Evolutionary conservation across 1,140 invertebrate genomes (phyloP), one percentile per base, ranked within the genome.

Genomic region (Sycobia sp.): DNA sequence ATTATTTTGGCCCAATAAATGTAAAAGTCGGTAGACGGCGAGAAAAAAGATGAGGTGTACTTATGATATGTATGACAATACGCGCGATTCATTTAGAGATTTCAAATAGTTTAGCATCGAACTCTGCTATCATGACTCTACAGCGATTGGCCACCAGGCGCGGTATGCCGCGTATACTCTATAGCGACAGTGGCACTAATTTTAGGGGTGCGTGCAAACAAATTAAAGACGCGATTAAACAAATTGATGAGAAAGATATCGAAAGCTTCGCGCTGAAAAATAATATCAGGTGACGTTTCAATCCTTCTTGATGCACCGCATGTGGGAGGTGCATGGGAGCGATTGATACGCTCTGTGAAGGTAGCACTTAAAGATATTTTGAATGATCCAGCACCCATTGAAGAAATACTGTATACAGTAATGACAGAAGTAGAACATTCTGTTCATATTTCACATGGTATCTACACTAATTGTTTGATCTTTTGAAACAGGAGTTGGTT

Each of bases 1-100:
- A 44, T 34, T 59, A 59, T 46, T 59, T 49, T 20, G 56, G 56
- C 5, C 56, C 56, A 7, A 29, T 56, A 11, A 10, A 4, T 8
- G 54, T 56, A 3, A 56, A 56, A 32, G 11, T 29, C 1, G 39
- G 25, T 10, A 22, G 43, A n/a, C 8, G 56, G 7, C 16, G 22
- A 1, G 44, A 59, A 18, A 53, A 53, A 38, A 3, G 47, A 16
- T 50, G 43, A 20, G 43, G 14, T 7, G 43, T 46, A 8, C 16
- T 46, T 9, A 4, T 46, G 4, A 22, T 14, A 3, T 46, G 43
- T 22, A 4, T 49, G 14, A 49, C 46, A 7, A 49, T 23, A 5
- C 25, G 46, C 11, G 46, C 46, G 7, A n/a, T 14, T 27, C 46
- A 49, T 27, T 23, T 25, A 2, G 46, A 49, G 14, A 14, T 49